phyloP scores from a whole-genome alignment of 2,113 vertebrate species.

The Prionailurus bengalensis region DNA sequence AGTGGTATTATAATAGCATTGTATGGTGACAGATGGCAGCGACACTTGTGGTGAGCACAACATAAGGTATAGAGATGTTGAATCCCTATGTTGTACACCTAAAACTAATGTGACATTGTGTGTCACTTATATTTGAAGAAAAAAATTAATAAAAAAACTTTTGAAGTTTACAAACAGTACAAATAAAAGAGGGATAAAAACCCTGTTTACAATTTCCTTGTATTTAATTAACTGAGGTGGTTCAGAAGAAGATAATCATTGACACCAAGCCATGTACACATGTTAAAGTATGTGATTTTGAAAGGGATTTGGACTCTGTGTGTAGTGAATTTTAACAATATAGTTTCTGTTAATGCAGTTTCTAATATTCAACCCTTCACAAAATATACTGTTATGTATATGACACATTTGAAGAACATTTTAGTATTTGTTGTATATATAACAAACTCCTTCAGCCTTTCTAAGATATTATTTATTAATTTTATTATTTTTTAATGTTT shows the following conservation, averaged over 20 bases:
- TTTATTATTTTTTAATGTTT: too few species aligned
- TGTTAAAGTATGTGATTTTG: constrained; percentile 13
- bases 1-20: background rate
- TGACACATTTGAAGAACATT: background rate
- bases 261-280: background rate
- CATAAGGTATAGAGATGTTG: background rate
- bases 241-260: background rate
- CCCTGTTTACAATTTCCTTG: background rate
- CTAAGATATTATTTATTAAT: background rate
- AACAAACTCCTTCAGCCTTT: background rate
- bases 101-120: background rate
- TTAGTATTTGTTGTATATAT: background rate
- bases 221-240: background rate
- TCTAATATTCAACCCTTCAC: background rate
- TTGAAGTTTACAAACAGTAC: background rate
- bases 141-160: too few species aligned
- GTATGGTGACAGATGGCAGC: background rate
- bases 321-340: constrained; percentile 1
- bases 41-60: background rate
- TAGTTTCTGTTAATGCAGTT: background rate
- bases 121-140: background rate
- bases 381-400: background rate
- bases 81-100: background rate
- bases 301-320: background rate
- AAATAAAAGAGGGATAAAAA: background rate